These are phyloP conservation scores for Eudasyphora cyanicolor DNA, from an alignment of 2,888 invertebrate genomes.

Conservation along the genomic window DNA sequence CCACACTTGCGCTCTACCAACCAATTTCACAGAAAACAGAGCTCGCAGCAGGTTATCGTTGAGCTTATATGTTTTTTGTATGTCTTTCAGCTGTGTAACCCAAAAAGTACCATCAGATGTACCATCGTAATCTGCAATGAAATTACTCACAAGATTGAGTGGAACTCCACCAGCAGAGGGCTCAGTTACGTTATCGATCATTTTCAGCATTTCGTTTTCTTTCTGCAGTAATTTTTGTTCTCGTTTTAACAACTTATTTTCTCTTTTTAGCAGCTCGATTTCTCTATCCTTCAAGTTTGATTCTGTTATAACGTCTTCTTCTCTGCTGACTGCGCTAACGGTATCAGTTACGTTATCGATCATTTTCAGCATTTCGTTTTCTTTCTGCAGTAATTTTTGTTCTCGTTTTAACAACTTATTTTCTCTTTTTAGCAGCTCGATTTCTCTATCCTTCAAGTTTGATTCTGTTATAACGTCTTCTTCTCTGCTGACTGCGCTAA, in stretches of 20 bases:
- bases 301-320: too few species aligned
- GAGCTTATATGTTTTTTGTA: background rate
- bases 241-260: slow-evolving; percentile 4
- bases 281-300: background rate
- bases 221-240: background rate
- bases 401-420: slow-evolving; percentile 1
- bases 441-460: background rate
- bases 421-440: slow-evolving; percentile 1
- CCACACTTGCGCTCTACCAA: slow-evolving; percentile 10
- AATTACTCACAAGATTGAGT: background rate
- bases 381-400: background rate
- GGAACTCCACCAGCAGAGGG: background rate
- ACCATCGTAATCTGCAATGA: slow-evolving; percentile 9
- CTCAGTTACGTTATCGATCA: background rate
- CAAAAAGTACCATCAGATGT: background rate
- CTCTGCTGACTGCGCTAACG: background rate
- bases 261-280: background rate
- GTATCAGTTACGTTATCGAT: background rate
- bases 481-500: background rate
- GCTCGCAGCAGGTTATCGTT: background rate
- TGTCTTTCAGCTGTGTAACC: background rate
- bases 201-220: background rate
- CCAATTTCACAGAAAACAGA: slow-evolving; percentile 1
- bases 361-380: background rate
- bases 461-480: background rate